Conservation (phyloP, 2,113 vertebrate species). For the Dryoscopus gambensis region DNA sequence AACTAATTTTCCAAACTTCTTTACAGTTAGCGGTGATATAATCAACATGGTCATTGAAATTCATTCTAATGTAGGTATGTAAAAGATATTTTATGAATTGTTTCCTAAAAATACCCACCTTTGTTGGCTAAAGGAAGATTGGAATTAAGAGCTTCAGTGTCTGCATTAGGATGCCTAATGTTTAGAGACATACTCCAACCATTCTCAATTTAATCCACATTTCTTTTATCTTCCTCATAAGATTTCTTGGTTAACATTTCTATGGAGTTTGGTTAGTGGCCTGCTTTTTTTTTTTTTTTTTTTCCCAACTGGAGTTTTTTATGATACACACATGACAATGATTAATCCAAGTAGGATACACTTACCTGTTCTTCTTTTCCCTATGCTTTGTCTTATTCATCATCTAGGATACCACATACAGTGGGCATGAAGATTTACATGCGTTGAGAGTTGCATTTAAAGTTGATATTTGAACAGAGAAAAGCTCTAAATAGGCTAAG, state of each 20-base stretch:
- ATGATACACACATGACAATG: neutral
- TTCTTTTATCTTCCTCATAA: neutral
- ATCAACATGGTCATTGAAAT: neutral
- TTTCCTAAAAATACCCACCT: neutral
- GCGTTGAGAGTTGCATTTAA: neutral
- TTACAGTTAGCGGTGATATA: neutral
- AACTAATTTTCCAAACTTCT: neutral
- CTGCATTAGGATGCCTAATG: neutral
- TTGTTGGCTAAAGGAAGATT: neutral
- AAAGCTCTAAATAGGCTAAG: neutral
- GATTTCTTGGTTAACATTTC: neutral
- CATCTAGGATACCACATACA: neutral
- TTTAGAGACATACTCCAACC: neutral
- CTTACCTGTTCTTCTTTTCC: neutral
- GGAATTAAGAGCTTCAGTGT: neutral
- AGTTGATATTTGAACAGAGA: neutral
- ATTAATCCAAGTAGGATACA: neutral
- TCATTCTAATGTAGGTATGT: neutral
- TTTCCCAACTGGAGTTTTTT: neutral
- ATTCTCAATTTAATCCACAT: neutral
- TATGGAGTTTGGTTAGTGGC: neutral
- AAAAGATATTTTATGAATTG: neutral
- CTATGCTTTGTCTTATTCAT: neutral
- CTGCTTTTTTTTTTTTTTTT: neutral
- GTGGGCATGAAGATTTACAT: neutral